phyloP scores from a whole-genome alignment of 1,140 invertebrate genomes.

The Philotrypesis tridentata region DNA sequence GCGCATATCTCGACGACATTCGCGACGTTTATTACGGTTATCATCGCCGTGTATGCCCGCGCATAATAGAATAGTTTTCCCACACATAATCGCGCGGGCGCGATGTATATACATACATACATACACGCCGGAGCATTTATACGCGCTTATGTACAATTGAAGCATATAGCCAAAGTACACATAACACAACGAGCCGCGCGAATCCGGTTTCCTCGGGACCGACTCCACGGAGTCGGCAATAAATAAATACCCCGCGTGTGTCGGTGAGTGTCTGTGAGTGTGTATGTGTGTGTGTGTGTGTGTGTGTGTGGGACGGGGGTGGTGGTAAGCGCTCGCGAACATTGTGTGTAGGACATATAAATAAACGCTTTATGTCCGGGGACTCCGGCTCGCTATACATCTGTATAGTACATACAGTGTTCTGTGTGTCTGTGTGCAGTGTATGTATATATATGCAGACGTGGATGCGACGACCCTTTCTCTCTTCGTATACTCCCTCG shows the following conservation, averaged over 20 bases:
- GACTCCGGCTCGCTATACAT: conserved; percentile 38
- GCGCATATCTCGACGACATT: not conserved
- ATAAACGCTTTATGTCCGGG: conserved; percentile 60
- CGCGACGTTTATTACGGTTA: conserved; percentile 38
- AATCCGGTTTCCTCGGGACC: conserved; percentile 14
- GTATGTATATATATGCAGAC: conserved; percentile 5
- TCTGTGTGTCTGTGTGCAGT: too few relatives aligned
- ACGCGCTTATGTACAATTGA: conserved; percentile 20
- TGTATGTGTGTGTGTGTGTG: too few relatives aligned
- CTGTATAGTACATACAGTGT: not conserved
- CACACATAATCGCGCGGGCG: not conserved
- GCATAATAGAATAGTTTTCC: conserved; percentile 42
- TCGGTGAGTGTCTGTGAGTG: too few relatives aligned
- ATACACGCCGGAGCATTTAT: not conserved
- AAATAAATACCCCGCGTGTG: conserved; percentile 35
- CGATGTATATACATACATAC: too few relatives aligned
- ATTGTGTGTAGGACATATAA: conserved; percentile 60
- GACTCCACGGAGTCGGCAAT: conserved; percentile 14
- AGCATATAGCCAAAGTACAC: not conserved
- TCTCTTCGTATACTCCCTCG: conserved; percentile 24
- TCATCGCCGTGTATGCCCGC: conserved; percentile 7
- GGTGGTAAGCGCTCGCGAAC: conserved; percentile 47
- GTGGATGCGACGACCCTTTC: conserved; percentile 23
- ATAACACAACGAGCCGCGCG: not conserved
- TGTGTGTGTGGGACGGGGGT: conserved; percentile 18